These are phyloP conservation scores for Leucopsar rothschildi DNA, from an alignment of 2,113 vertebrate genomes.

Conservation along the genomic window DNA sequence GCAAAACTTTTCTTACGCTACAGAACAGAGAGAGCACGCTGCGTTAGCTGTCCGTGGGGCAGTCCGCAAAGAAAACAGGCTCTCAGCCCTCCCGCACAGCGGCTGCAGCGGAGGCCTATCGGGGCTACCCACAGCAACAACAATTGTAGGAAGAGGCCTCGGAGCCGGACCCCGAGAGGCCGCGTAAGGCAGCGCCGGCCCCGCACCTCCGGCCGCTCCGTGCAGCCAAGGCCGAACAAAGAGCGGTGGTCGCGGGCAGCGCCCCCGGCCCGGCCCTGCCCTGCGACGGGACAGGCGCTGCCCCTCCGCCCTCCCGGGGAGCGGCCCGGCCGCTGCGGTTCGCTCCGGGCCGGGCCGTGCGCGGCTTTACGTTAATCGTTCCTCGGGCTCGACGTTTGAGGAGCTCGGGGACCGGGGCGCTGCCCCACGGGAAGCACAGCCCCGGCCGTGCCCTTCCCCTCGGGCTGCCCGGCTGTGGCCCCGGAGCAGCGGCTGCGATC, in stretches of 20 bases:
- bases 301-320: background rate
- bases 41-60: fast-evolving
- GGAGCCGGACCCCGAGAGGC: background rate
- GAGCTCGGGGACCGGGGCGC: background rate
- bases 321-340: background rate
- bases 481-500: background rate
- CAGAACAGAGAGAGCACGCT: fast-evolving
- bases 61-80: fast-evolving
- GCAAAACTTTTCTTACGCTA: background rate
- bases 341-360: background rate
- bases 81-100: background rate
- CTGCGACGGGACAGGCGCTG: background rate
- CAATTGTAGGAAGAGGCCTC: constrained; percentile 33
- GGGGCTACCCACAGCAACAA: background rate
- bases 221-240: background rate
- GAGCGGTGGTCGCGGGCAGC: background rate
- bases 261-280: background rate
- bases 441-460: background rate
- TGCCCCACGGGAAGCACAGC: background rate
- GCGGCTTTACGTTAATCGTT: background rate
- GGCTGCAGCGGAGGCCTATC: background rate
- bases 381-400: background rate
- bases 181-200: background rate
- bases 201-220: background rate
- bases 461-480: background rate